A percentile compares a stretch with the other conserved stretches of the same genome.
These are phyloP conservation scores for Anoplolepis gracilipes DNA, from an alignment of 1,140 invertebrate species.

Conservation along the genomic window DNA sequence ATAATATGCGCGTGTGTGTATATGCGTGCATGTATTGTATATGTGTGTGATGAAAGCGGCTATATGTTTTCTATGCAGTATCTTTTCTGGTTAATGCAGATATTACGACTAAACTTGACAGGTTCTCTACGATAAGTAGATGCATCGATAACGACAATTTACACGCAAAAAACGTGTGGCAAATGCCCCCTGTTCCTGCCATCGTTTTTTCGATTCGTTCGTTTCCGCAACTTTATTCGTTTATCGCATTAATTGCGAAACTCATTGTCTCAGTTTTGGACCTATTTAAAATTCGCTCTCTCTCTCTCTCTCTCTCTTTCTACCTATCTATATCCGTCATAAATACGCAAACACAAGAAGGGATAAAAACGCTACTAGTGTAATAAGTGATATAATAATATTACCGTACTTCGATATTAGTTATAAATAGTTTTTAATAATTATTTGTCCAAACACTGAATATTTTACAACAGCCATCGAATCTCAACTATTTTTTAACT, in stretches of 20 bases:
- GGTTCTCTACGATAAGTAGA: conserved; percentile 81
- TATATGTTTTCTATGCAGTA: conserved; percentile 73
- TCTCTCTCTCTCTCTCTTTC: conserved; percentile 58
- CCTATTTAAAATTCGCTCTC: conserved; percentile 52
- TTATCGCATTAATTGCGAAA: conserved; percentile 59
- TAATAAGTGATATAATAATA: conserved; percentile 81
- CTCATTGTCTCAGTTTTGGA: conserved; percentile 50
- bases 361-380: conserved; percentile 82
- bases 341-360: conserved; percentile 80
- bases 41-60: conserved; percentile 74
- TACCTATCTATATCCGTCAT: conserved; percentile 64
- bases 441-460: conserved; percentile 85
- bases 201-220: conserved; percentile 57
- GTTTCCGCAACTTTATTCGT: conserved; percentile 61
- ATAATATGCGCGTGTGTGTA: conserved; percentile 56
- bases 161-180: conserved; percentile 74
- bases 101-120: conserved; percentile 82
- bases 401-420: conserved; percentile 81
- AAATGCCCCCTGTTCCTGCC: conserved; percentile 54
- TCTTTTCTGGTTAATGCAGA: conserved; percentile 73
- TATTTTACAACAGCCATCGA: conserved; percentile 85
- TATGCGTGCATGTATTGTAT: conserved; percentile 50
- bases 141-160: conserved; percentile 80
- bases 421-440: conserved; percentile 84
- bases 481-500: conserved; percentile 83